phyloP scores from a whole-genome alignment of 1,140 invertebrate genomes.

The Charaxes varanes region DNA sequence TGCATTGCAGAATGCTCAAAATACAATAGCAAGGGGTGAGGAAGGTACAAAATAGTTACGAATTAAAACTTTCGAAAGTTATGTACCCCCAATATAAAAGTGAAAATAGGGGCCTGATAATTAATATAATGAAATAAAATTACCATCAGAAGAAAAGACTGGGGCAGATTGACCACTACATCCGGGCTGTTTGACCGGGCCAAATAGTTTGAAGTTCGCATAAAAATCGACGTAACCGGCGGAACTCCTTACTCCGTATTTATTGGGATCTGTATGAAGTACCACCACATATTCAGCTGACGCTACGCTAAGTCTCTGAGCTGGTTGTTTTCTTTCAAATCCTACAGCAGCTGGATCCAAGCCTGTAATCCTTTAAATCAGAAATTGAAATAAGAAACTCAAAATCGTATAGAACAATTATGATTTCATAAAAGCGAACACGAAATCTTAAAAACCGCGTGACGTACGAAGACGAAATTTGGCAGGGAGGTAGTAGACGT shows the following conservation, averaged over 20 bases:
- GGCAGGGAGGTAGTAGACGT: too few relatives aligned
- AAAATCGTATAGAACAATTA: too few relatives aligned
- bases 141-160: constrained; percentile 44
- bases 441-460: too few relatives aligned
- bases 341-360: constrained; percentile 44
- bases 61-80: too few relatives aligned
- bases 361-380: constrained; percentile 52
- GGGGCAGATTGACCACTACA: constrained; percentile 25
- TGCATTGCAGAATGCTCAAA: too few relatives aligned
- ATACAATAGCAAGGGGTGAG: too few relatives aligned
- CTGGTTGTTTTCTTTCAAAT: constrained; percentile 36
- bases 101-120: too few relatives aligned
- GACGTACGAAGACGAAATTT: too few relatives aligned
- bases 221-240: constrained; percentile 54
- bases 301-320: constrained; percentile 28
- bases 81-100: too few relatives aligned
- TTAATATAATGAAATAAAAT: constrained; percentile 1
- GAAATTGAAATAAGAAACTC: constrained; percentile 2
- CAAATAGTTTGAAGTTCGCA: constrained; percentile 41
- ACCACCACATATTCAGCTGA: constrained; percentile 44
- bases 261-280: constrained; percentile 51
- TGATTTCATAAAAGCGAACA: too few relatives aligned
- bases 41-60: too few relatives aligned
- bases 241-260: constrained; percentile 34
- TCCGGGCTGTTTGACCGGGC: constrained; percentile 43